Conservation (phyloP, 2,797 vertebrate species). For the Anableps anableps region DNA sequence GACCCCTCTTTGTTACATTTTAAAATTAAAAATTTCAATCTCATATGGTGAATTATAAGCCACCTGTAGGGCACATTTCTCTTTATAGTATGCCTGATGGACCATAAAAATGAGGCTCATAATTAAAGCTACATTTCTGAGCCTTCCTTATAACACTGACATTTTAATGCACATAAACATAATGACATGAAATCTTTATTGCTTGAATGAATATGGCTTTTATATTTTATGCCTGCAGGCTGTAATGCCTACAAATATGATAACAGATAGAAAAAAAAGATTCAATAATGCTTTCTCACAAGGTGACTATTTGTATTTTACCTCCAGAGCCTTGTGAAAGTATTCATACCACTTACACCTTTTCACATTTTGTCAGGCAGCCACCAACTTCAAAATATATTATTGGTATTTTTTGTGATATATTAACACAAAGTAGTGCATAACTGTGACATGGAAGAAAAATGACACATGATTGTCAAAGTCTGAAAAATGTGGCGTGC, state of each 20-base stretch:
- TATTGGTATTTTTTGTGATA: neutral
- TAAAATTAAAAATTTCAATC: constrained; percentile 25
- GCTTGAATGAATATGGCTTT: constrained; percentile 5
- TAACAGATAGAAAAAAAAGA: constrained; percentile 9
- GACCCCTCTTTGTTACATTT: constrained; percentile 17
- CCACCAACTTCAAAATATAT: neutral
- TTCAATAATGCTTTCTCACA: constrained; percentile 8
- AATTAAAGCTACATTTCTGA: constrained; percentile 33
- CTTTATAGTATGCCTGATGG: constrained; percentile 25
- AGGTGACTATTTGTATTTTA: too few relatives aligned
- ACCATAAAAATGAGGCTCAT: constrained; percentile 18
- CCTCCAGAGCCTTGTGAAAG: neutral
- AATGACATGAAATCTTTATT: constrained; percentile 38
- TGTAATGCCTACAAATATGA: constrained; percentile 27
- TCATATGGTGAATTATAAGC: constrained; percentile 12
- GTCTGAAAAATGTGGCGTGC: neutral
- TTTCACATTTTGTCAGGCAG: neutral
- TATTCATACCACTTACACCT: neutral
- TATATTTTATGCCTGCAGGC: constrained; percentile 18
- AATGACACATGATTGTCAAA: neutral
- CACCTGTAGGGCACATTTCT: constrained; percentile 11
- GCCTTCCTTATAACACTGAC: constrained; percentile 23
- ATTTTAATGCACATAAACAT: constrained; percentile 35
- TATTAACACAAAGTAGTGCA: neutral
- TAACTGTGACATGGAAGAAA: neutral